Base-by-base conservation (phyloP, 64 coral and sea anemone species). In the Montipora cactus region DNA sequence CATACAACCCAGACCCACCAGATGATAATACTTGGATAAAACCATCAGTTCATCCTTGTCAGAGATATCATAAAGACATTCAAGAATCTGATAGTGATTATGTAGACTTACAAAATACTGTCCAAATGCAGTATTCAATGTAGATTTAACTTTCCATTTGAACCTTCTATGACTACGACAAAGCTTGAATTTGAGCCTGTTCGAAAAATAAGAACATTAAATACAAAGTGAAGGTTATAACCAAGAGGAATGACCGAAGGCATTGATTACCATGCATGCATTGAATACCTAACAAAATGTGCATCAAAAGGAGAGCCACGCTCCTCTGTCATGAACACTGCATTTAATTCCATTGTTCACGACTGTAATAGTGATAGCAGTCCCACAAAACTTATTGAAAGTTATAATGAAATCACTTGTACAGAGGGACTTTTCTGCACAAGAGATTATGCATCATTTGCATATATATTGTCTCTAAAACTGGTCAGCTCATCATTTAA, bases 301-400 rank as follows among this genome's bases (percentile, higher is more conserved):
- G 79, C 90, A 49, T 73, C 90, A 70, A 91, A 91, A 83, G 90
- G 90, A 25, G 90, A 91, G 81, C 90, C 90, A 81, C 46, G 81
- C 16, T 84, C 90, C n/a, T 67, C 79, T 62, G 18, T 84, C 59
- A 20, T 92, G 45, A 92, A 84, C 62, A 48, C 28, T 45, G 78
- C 90, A 23, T 82, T 92, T 21, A 85, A 92, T 57, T 92, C 79
- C 44, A 74, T 92, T 75, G 90, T 92, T 58, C 59, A 45, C 67
- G 75, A 59, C 44, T 66, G 59, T 75, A 67, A 80, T 23, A 80
- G 8, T 69, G 5, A 20, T 47, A 86, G 82, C 61, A 86, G 23
- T 49, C 59, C 82, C 18, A 86, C 82, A 68, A 86, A 86, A 86
- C 82, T 86, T 7, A 86, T 86, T 69, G 69, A 87, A 87, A 22